phyloP scores from a whole-genome alignment of 2,113 vertebrate genomes.

The Gopherus evgoodei region DNA sequence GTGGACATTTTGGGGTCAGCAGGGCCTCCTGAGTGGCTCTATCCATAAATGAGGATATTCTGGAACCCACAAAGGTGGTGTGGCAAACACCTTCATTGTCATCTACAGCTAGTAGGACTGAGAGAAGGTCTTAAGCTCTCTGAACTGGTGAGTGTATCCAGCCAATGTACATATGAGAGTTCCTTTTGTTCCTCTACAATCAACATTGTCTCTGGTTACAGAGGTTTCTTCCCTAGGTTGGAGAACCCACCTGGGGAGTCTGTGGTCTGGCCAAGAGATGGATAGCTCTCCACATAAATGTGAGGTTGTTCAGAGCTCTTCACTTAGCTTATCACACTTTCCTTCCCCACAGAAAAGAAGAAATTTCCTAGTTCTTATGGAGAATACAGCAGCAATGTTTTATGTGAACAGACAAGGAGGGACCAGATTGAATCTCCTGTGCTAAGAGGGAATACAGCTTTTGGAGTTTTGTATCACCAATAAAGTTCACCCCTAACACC shows the following conservation, averaged over 20 bases:
- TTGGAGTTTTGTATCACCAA: background rate
- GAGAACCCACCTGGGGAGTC: background rate
- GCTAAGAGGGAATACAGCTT: background rate
- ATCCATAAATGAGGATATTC: background rate
- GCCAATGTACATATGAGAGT: background rate
- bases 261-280: background rate
- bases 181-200: background rate
- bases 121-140: background rate
- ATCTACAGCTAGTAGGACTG: background rate
- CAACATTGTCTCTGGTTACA: background rate
- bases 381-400: background rate
- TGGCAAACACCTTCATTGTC: background rate
- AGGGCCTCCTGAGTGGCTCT: background rate
- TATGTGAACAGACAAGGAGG: background rate
- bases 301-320: background rate
- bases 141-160: background rate
- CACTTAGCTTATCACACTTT: background rate
- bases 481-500: background rate
- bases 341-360: background rate
- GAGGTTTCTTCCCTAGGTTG: background rate
- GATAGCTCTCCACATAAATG: background rate
- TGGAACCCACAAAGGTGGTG: background rate
- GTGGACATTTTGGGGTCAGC: background rate
- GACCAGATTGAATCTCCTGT: background rate
- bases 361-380: background rate